Evolutionary conservation across 2,888 invertebrate genomes (phyloP).

Genomic region (Syrphus vitripennis): DNA sequence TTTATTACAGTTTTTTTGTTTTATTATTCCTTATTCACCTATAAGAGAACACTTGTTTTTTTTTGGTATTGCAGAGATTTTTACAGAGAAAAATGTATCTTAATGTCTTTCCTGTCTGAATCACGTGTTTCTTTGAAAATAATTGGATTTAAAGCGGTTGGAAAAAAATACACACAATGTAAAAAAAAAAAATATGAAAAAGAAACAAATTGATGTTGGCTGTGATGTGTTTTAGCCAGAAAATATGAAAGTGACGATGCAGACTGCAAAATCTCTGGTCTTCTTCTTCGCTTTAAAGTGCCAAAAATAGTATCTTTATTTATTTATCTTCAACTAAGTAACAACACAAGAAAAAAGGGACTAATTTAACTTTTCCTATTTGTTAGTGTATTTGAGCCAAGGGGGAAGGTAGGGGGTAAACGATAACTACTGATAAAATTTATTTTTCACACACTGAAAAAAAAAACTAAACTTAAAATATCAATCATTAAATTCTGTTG

Average conservation of each 20-base stretch:
- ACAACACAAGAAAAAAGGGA: not conserved
- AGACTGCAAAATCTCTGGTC: not conserved
- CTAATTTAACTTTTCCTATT: slow-evolving; percentile 19
- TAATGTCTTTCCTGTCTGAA: slow-evolving; percentile 39
- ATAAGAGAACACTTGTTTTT: not conserved
- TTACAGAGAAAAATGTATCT: not conserved
- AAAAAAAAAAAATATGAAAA: not conserved
- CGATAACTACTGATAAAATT: not conserved
- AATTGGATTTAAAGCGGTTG: slow-evolving; percentile 27
- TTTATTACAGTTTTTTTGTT: not conserved
- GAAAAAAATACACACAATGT: not conserved
- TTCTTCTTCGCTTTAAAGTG: not conserved
- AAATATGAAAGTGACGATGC: slow-evolving; percentile 4
- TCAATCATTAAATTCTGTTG: no score
- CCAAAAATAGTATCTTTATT: slow-evolving; percentile 15
- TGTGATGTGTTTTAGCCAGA: not conserved
- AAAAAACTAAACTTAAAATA: no score
- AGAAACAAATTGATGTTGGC: not conserved
- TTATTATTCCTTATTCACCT: not conserved
- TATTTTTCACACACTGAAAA: not conserved
- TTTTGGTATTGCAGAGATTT: slow-evolving; percentile 17
- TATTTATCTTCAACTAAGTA: not conserved
- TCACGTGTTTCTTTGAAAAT: slow-evolving; percentile 43
- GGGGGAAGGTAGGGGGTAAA: not conserved
- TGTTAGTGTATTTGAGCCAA: not conserved